phyloP scores from a whole-genome alignment of 2,888 invertebrate genomes.

The Agonopterix heracliana region DNA sequence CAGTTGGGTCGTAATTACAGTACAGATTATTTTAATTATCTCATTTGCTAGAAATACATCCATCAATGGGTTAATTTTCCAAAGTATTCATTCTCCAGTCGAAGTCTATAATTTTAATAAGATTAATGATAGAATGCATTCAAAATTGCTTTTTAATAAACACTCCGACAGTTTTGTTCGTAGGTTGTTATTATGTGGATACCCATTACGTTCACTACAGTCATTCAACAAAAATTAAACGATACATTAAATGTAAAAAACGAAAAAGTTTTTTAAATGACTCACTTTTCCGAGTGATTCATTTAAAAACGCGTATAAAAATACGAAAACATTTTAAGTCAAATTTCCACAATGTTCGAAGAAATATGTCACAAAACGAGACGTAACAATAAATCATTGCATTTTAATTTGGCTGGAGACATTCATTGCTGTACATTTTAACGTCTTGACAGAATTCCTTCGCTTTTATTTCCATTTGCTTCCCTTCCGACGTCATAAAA shows the following conservation, averaged over 20 bases:
- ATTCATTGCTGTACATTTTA: slow-evolving; percentile 41
- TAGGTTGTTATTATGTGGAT: slow-evolving; percentile 39
- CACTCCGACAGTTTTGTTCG: slow-evolving; percentile 32
- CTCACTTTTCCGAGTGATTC: neutral
- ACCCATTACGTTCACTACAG: neutral
- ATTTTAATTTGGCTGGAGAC: slow-evolving; percentile 55
- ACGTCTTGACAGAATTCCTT: slow-evolving; percentile 43
- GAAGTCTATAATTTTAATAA: slow-evolving; percentile 44
- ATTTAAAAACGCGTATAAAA: slow-evolving; percentile 1
- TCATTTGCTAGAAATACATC: neutral
- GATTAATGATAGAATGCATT: slow-evolving; percentile 50
- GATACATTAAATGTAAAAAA: too few relatives aligned
- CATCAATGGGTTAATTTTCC: slow-evolving; percentile 23
- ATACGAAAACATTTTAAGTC: neutral
- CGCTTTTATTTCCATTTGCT: slow-evolving; percentile 45
- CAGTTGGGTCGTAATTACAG: too few relatives aligned
- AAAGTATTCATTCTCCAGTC: slow-evolving; percentile 22
- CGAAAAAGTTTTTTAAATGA: neutral
- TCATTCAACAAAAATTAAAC: neutral
- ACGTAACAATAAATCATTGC: slow-evolving; percentile 46
- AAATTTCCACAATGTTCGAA: neutral
- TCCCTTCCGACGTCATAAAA: slow-evolving; percentile 44
- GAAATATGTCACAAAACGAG: slow-evolving; percentile 22
- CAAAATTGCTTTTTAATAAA: slow-evolving; percentile 57
- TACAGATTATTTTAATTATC: neutral